Evolutionary conservation across 2,113 vertebrate species (phyloP).

Genomic region (Nesoenas mayeri): DNA sequence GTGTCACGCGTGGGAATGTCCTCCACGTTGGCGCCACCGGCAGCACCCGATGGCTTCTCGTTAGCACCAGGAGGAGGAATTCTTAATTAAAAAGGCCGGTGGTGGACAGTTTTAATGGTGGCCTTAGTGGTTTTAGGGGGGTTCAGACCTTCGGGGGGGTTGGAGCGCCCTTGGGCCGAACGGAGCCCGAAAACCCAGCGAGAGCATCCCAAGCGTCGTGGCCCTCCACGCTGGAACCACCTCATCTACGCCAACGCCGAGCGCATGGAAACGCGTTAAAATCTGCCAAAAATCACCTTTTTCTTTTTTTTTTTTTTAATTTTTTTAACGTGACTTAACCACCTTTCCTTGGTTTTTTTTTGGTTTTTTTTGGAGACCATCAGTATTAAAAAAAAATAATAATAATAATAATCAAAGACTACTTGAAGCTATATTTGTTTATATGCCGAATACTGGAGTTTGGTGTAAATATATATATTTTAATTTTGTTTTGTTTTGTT

Average conservation of each 20-base stretch:
- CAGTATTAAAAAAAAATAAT: constrained; percentile 84
- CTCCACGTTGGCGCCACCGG: background rate
- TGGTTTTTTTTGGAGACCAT: constrained; percentile 63
- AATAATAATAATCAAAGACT: constrained; percentile 74
- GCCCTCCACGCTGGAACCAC: constrained; percentile 48
- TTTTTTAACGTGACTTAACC: constrained; percentile 61
- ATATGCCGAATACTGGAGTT: constrained; percentile 77
- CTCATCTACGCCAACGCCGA: background rate
- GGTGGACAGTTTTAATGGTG: constrained; percentile 18
- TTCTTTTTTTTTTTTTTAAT: background rate
- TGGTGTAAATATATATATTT: constrained; percentile 74
- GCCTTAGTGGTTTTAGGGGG: constrained; percentile 56
- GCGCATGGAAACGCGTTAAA: constrained; percentile 54
- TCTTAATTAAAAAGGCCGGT: background rate
- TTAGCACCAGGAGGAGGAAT: background rate
- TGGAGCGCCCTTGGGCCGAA: background rate
- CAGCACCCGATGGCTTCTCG: background rate
- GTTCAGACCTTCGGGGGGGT: background rate
- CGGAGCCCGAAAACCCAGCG: rapidly evolving
- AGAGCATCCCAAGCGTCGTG: background rate
- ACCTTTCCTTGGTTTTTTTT: background rate
- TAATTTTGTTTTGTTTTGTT: constrained; percentile 27
- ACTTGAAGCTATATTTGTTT: constrained; percentile 82
- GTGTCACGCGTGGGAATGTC: rapidly evolving
- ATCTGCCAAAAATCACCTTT: constrained; percentile 68